A percentile compares a stretch with the other conserved stretches of the same genome.
Evolutionary conservation across 53 echinoderm and acorn worm species (phyloP).

Genomic region (Paracentrotus lividus): DNA sequence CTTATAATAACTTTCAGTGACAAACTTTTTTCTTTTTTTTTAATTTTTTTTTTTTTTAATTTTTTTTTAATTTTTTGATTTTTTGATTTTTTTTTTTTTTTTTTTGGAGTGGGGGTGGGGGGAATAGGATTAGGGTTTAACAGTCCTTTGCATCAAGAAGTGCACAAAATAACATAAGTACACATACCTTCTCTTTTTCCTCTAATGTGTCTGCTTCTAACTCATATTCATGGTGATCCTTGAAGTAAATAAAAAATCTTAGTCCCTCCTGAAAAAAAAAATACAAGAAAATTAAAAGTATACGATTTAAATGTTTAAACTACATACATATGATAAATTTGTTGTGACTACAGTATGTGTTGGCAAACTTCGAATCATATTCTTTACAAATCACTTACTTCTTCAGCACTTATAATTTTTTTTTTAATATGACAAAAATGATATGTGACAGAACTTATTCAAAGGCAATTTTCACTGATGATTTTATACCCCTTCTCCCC

Average conservation of each 20-base stretch:
- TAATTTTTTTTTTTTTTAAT: neutral
- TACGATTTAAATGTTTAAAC: too few relatives aligned
- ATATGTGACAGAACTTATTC: too few relatives aligned
- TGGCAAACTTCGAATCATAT: too few relatives aligned
- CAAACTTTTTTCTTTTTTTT: neutral
- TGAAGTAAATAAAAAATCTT: conserved; percentile 97
- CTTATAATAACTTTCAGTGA: neutral
- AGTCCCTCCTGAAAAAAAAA: conserved; percentile 87
- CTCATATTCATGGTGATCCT: conserved; percentile 98
- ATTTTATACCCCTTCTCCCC: too few relatives aligned
- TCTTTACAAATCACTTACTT: too few relatives aligned
- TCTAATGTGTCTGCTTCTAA: conserved; percentile 97
- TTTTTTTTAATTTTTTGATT: neutral
- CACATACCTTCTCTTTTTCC: conserved; percentile 95
- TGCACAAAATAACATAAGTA: neutral
- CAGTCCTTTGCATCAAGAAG: neutral
- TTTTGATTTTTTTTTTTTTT: neutral
- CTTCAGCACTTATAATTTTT: too few relatives aligned
- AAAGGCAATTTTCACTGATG: too few relatives aligned
- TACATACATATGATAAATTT: too few relatives aligned
- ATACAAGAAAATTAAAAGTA: neutral
- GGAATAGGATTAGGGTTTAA: neutral
- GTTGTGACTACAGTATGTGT: too few relatives aligned
- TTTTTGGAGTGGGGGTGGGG: neutral
- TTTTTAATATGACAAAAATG: too few relatives aligned